Conservation (phyloP, 2,888 invertebrate species). For the Drosophila kanekoi region DNA sequence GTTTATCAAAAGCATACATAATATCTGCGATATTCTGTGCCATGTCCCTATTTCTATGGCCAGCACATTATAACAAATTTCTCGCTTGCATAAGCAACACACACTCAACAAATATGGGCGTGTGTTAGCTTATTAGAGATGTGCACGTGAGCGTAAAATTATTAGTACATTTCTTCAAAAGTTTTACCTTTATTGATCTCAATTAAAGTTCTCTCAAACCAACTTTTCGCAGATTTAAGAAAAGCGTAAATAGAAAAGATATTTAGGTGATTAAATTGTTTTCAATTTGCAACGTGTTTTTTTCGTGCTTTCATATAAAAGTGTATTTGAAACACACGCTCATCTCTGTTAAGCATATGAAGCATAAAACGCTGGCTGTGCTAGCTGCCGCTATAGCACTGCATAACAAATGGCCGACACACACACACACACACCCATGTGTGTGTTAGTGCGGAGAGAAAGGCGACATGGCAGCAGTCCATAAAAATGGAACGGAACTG, state of each 20-base stretch:
- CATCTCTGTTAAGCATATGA: constrained; percentile 64
- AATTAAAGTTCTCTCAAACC: not conserved
- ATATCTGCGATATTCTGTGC: constrained; percentile 53
- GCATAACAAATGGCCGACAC: constrained; percentile 72
- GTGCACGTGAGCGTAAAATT: constrained; percentile 45
- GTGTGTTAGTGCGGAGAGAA: constrained; percentile 21
- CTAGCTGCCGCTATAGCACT: constrained; percentile 61
- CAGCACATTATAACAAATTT: constrained; percentile 80
- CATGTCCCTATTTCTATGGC: constrained; percentile 57
- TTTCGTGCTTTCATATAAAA: not conserved
- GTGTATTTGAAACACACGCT: constrained; percentile 13
- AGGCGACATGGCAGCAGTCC: constrained; percentile 71
- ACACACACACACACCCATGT: constrained; percentile 23
- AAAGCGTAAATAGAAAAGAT: too few relatives aligned
- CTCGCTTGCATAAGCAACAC: constrained; percentile 79
- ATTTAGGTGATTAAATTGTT: too few relatives aligned
- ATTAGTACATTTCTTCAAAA: not conserved
- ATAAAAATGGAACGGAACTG: constrained; percentile 82
- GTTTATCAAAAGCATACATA: constrained; percentile 77
- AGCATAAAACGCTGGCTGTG: constrained; percentile 56
- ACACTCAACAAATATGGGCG: constrained; percentile 59
- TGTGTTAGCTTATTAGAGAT: constrained; percentile 47
- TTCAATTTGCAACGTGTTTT: too few relatives aligned
- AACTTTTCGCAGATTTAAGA: too few relatives aligned
- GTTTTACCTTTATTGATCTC: not conserved